A percentile compares a stretch with the other conserved stretches of the same genome.
Evolutionary conservation across 2,113 vertebrate genomes (phyloP).

Genomic region (Mastomys coucha): DNA sequence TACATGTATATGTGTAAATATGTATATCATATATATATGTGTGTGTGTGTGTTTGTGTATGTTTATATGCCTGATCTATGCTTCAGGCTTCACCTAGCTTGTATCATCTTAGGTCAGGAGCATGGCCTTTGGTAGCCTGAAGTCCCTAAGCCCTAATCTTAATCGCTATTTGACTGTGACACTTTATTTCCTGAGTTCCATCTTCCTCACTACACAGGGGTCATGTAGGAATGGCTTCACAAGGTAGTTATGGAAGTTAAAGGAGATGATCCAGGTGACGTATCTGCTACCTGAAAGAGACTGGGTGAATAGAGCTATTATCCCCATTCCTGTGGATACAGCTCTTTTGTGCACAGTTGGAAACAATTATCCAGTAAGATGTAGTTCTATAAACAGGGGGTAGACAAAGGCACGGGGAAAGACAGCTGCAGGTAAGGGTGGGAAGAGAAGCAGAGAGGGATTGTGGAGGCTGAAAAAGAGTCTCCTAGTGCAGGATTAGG

Average conservation of each 20-base stretch:
- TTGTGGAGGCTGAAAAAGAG: not conserved
- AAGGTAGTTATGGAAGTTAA: not conserved
- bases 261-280: not conserved
- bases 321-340: not conserved
- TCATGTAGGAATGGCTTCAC: not conserved
- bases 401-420: not conserved
- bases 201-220: not conserved
- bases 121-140: not conserved
- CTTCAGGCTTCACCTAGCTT: not conserved
- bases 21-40: not conserved
- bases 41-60: not conserved
- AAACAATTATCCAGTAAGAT: conserved; percentile 4
- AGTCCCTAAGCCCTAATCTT: not conserved
- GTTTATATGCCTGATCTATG: not conserved
- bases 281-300: not conserved
- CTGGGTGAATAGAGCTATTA: not conserved
- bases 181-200: not conserved
- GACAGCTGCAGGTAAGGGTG: rapidly evolving
- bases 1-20: too few species aligned
- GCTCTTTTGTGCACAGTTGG: not conserved
- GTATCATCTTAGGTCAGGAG: not conserved
- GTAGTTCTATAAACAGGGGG: not conserved
- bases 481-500: not conserved
- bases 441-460: not conserved
- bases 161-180: not conserved